Base-by-base conservation (phyloP, 2,797 vertebrate species). In the Trachops cirrhosus region DNA sequence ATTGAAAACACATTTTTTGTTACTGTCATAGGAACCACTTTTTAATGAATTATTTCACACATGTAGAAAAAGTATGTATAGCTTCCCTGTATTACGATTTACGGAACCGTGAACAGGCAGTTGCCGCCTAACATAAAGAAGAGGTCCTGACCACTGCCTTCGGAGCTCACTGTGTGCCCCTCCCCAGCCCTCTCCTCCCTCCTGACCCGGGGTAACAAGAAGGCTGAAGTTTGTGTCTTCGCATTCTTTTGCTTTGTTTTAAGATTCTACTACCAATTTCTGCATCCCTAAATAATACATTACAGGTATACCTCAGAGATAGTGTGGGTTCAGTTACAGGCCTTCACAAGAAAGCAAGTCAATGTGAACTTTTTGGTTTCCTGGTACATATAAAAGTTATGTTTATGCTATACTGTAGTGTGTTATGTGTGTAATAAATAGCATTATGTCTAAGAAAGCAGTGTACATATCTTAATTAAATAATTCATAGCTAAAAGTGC, bases 1-100 rank as follows among this genome's bases (percentile, higher is more conserved):
- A 67, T 93, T 74, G 54, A 89, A 77, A 97, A 92, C n/a, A 85
- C 9, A 26, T 70, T 70, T 85, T 73, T 79, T 62, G 52, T 10
- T 86, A 83, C 78, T 88, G 82, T 9, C 16, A 48, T 21, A 95
- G 52, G 29, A 26, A 70, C 24, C 3, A 9, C 41, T 4, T 37
- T 73, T 87, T 62, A 46, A 37, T 82, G 19, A 46, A 29, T 57
- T 73, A 22, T 54, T 88, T 92, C n/a, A 88, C 67, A 74, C 1
- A 22, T 37, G 52, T 4, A 41, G 57, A 50, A 62, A 86, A 75
- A 26, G 29, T 50, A 59, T 44, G 39, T 29, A 26, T 86, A 80
- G 46, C 32, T 39, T 52, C 44, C 37, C 18, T 41, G 9, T 83
- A 29, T 37, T 75, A 34, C 74, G 75, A 41, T 39, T 71, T 67